Evolutionary conservation across 2,113 vertebrate species (phyloP).

Genomic region (Pterocles gutturalis): DNA sequence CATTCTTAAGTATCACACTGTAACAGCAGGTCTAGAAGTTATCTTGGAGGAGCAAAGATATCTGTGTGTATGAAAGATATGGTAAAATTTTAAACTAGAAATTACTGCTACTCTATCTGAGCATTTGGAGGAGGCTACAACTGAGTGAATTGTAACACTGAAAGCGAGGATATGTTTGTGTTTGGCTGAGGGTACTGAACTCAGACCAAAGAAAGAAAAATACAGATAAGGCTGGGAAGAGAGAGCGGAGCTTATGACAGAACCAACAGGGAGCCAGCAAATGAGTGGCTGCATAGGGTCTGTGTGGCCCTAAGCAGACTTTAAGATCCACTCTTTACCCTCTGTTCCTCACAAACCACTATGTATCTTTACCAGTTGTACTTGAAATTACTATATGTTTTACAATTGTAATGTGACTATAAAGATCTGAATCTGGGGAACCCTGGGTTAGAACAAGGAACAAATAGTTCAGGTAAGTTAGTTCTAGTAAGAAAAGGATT

Average conservation of each 20-base stretch:
- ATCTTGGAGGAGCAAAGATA: neutral
- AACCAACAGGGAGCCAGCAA: neutral
- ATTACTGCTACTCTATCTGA: neutral
- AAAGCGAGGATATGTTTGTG: neutral
- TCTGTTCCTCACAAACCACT: neutral
- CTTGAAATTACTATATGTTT: neutral
- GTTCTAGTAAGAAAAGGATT: neutral
- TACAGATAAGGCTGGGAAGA: neutral
- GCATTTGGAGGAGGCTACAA: neutral
- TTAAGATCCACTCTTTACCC: neutral
- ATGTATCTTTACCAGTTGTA: neutral
- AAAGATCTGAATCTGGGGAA: neutral
- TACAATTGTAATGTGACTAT: neutral
- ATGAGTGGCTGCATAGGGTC: neutral
- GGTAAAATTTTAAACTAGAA: neutral
- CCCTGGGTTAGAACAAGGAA: neutral
- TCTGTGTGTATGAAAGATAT: accelerated
- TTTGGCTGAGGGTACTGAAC: neutral
- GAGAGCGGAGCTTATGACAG: neutral
- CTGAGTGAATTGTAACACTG: neutral
- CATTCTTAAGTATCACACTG: neutral
- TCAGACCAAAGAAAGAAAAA: neutral
- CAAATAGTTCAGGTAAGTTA: neutral
- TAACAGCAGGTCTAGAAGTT: neutral
- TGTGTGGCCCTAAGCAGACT: neutral